Percentiles rank a stretch among this genome's conserved stretches.
Evolutionary conservation across 2,888 invertebrate genomes (phyloP).

Genomic region (Callimorpha dominula): DNA sequence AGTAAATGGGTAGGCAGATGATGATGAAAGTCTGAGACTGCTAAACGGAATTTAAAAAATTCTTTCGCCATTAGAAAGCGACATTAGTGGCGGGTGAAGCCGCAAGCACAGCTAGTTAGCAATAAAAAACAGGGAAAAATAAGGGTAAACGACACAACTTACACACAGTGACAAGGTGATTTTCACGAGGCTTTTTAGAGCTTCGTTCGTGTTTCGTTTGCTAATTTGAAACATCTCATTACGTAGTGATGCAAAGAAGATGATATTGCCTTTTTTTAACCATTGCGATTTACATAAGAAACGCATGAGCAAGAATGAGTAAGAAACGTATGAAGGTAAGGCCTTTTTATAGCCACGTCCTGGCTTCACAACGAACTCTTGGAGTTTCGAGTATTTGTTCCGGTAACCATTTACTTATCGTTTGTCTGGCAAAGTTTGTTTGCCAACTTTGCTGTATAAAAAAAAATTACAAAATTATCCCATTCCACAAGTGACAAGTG

Average conservation of each 20-base stretch:
- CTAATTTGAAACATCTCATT: background rate
- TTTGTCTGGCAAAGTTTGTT: background rate
- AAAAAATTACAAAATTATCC: background rate
- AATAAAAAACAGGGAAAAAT: background rate
- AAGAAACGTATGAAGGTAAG: background rate
- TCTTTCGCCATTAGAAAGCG: too few species aligned
- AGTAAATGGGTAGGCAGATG: too few species aligned
- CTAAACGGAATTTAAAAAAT: too few species aligned
- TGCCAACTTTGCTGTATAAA: background rate
- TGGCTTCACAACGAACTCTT: background rate
- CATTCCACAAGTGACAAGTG: background rate
- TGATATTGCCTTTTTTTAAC: background rate
- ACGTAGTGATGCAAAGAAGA: background rate
- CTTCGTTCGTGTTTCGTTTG: background rate
- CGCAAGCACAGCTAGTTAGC: background rate
- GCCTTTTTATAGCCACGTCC: background rate
- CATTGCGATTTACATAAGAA: background rate
- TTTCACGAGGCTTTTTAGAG: background rate
- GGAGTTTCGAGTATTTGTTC: too few species aligned
- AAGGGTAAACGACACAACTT: background rate
- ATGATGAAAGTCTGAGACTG: too few species aligned
- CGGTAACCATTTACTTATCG: background rate
- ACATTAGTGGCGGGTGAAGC: too few species aligned
- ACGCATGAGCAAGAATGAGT: background rate
- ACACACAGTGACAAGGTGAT: background rate